Conservation (phyloP, 2,113 vertebrate genomes). For the Tichodroma muraria region DNA sequence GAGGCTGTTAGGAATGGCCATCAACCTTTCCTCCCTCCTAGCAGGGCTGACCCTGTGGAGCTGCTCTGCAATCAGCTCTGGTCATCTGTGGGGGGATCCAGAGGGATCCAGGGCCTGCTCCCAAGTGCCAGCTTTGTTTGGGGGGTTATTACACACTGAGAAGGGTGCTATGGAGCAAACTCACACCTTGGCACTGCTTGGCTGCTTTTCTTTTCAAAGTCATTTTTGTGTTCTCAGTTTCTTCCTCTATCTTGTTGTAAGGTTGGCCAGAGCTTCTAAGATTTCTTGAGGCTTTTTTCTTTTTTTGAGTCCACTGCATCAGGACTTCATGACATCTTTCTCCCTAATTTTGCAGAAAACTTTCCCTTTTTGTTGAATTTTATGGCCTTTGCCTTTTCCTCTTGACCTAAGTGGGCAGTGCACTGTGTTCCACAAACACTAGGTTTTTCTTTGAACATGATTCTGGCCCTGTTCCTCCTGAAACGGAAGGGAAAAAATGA, state of each 20-base stretch:
- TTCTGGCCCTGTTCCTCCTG: background rate
- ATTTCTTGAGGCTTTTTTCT: background rate
- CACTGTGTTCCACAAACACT: background rate
- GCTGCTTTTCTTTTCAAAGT: background rate
- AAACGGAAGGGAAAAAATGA: background rate
- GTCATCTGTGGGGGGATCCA: background rate
- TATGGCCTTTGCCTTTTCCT: background rate
- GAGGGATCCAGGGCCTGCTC: background rate
- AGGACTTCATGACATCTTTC: background rate
- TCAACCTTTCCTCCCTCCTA: background rate
- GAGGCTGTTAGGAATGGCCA: background rate
- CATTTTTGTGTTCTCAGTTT: background rate
- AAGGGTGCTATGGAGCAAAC: background rate
- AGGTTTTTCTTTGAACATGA: background rate
- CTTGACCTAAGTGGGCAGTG: rapidly evolving
- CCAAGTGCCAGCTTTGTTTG: background rate
- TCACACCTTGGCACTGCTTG: background rate
- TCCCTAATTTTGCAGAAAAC: background rate
- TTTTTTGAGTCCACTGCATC: background rate
- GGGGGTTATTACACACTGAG: background rate
- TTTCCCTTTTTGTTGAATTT: background rate
- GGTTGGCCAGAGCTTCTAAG: background rate
- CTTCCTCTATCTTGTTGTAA: background rate
- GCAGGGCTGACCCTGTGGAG: background rate
- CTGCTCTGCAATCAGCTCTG: background rate